Evolutionary conservation across 2,797 vertebrate species (phyloP).

Genomic region (Smutsia temminckii): DNA sequence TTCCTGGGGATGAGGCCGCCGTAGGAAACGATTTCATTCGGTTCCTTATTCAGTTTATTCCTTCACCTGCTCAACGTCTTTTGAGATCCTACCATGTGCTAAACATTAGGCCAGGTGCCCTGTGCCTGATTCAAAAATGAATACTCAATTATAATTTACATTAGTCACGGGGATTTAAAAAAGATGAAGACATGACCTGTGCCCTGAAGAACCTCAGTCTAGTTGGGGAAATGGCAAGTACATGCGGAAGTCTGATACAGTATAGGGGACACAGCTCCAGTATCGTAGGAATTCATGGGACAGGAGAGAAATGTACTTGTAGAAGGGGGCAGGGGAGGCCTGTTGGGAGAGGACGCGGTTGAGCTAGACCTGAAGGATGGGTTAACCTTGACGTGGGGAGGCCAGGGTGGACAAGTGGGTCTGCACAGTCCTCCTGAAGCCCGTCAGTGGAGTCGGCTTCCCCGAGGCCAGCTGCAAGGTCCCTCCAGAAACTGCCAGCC

Average conservation of each 20-base stretch:
- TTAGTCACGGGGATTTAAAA: too few species aligned
- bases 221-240: background rate
- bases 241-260: background rate
- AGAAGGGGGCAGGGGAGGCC: background rate
- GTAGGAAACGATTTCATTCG: background rate
- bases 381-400: background rate
- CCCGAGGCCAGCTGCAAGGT: background rate
- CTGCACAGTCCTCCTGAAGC: background rate
- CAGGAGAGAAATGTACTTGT: background rate
- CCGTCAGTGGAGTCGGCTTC: background rate
- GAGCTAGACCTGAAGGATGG: background rate
- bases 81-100: background rate
- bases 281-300: background rate
- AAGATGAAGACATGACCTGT: background rate
- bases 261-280: background rate
- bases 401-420: background rate
- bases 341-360: background rate
- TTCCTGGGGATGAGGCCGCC: background rate
- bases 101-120: background rate
- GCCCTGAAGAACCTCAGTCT: background rate
- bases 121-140: background rate
- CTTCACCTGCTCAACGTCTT: background rate
- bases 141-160: too few species aligned
- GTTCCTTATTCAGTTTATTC: background rate
- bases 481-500: background rate